phyloP scores from a whole-genome alignment of 2,113 vertebrate species.

The human region GRCh38 chrX:35884501-35885000 shows the following conservation, averaged over 20 bases:
- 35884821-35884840: background rate
- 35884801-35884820: background rate
- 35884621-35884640: background rate
- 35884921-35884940: background rate
- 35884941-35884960: background rate
- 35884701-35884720: background rate
- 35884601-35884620: background rate
- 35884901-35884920: background rate
- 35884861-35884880: background rate
- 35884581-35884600: background rate
- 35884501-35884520: background rate
- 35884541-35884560: background rate
- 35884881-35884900: background rate
- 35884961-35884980: background rate
- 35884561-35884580: background rate
- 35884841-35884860: background rate
- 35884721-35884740: background rate
- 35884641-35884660: background rate
- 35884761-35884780: background rate
- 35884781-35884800: background rate
- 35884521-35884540: background rate
- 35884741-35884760: background rate
- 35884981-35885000: background rate
- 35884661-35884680: background rate
- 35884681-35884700: background rate